Percentiles rank a stretch among this genome's conserved stretches.
These are phyloP conservation scores for Augochlorella aurata DNA, from an alignment of 2,888 invertebrate genomes.

Conservation along the genomic window DNA sequence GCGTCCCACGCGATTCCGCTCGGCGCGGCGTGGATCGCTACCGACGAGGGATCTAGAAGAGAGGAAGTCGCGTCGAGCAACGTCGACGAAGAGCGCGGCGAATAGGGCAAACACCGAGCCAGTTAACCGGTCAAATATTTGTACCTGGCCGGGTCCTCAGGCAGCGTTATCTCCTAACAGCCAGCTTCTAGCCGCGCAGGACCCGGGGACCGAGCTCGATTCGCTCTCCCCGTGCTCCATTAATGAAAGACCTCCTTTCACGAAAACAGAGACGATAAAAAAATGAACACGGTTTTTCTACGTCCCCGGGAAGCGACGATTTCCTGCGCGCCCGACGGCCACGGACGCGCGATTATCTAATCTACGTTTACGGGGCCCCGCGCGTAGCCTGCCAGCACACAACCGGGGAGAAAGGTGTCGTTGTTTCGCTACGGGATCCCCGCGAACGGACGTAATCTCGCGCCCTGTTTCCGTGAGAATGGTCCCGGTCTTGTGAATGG, in stretches of 20 bases:
- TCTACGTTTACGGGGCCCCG: slow-evolving; percentile 64
- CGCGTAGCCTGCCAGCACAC: slow-evolving; percentile 12
- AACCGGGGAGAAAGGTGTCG: slow-evolving; percentile 51
- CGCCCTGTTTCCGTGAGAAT: slow-evolving; percentile 60
- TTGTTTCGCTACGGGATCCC: slow-evolving; percentile 57
- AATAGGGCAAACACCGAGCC: slow-evolving; percentile 75
- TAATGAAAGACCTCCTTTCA: slow-evolving; percentile 78
- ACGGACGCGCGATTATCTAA: slow-evolving; percentile 64
- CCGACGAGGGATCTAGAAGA: background rate
- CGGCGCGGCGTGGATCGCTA: slow-evolving; percentile 10
- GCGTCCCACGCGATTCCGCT: slow-evolving; percentile 47
- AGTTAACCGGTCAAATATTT: slow-evolving; percentile 79
- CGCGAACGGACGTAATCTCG: slow-evolving; percentile 47
- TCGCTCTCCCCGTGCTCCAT: slow-evolving; percentile 59
- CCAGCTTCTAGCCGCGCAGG: slow-evolving; percentile 57
- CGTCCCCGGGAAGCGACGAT: slow-evolving; percentile 45
- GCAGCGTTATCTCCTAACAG: slow-evolving; percentile 74
- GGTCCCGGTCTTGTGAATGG: slow-evolving; percentile 38
- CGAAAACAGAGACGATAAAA: slow-evolving; percentile 69
- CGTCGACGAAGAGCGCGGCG: slow-evolving; percentile 54
- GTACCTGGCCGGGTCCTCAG: slow-evolving; percentile 69
- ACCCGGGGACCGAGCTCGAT: slow-evolving; percentile 60
- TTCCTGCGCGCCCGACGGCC: slow-evolving; percentile 54
- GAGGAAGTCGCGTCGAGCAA: slow-evolving; percentile 48
- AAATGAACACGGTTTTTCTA: slow-evolving; percentile 47